phyloP scores from a whole-genome alignment of 2,888 invertebrate species.

The Lapara coniferarum region DNA sequence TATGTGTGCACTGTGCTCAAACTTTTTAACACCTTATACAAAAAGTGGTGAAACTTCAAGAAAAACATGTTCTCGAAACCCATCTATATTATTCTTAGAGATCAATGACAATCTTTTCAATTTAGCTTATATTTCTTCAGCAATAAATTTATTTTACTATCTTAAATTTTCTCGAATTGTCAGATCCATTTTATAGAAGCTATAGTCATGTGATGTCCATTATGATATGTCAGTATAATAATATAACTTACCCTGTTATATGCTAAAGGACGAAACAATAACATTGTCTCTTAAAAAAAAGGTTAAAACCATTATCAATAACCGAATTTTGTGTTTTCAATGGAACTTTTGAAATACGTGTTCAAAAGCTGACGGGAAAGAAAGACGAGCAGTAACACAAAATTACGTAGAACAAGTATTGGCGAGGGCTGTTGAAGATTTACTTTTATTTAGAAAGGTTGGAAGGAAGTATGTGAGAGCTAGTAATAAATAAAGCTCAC shows the following conservation, averaged over 20 bases:
- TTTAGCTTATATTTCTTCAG: no score
- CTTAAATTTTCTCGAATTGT: no score
- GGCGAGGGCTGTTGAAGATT: slow-evolving; percentile 25
- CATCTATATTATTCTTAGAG: no score
- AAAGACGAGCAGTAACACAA: not conserved
- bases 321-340: not conserved
- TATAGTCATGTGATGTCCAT: no score
- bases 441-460: slow-evolving; percentile 43
- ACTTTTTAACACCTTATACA: no score
- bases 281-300: not conserved
- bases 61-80: no score
- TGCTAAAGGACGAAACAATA: not conserved
- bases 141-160: no score
- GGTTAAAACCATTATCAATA: not conserved
- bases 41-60: no score
- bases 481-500: slow-evolving; percentile 56
- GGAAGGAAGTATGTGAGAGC: slow-evolving; percentile 47
- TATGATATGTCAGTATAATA: not conserved
- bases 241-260: not conserved
- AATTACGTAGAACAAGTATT: slow-evolving; percentile 2
- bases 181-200: no score
- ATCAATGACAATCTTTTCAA: no score
- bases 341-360: slow-evolving; percentile 8
- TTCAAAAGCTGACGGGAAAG: not conserved
- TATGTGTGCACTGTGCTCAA: no score